Conservation (phyloP, 2,797 vertebrate species). For the Momotus momota region DNA sequence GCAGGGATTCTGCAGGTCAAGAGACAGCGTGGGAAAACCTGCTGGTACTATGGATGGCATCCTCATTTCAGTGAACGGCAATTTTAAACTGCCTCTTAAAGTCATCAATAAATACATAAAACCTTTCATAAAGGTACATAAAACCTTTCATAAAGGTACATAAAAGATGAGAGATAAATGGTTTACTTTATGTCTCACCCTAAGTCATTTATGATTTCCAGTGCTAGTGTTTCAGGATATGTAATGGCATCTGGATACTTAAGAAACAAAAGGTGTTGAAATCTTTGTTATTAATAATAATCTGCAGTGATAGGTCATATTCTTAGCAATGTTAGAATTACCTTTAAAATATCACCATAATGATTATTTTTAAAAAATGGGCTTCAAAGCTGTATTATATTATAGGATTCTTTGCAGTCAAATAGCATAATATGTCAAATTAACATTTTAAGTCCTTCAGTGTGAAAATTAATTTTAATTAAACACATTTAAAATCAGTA, state of each 20-base stretch:
- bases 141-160: not conserved
- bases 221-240: not conserved
- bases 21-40: constrained; percentile 31
- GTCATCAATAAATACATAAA: not conserved
- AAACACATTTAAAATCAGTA: not conserved
- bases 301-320: not conserved
- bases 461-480: constrained; percentile 12
- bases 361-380: not conserved
- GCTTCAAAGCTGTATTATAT: not conserved
- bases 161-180: not conserved
- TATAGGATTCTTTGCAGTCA: not conserved
- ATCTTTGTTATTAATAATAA: not conserved
- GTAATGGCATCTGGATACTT: not conserved
- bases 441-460: not conserved
- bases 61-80: not conserved
- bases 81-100: not conserved
- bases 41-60: not conserved
- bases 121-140: not conserved
- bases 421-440: not conserved
- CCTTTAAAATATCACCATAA: not conserved
- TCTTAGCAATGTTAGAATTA: not conserved
- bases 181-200: not conserved
- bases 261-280: not conserved
- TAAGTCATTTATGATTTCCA: not conserved
- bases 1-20: constrained; percentile 37